A percentile compares a stretch with the other conserved stretches of the same genome.
These are phyloP conservation scores for Penaeus japonicus DNA, from an alignment of 1,140 invertebrate genomes.

Conservation along the genomic window DNA sequence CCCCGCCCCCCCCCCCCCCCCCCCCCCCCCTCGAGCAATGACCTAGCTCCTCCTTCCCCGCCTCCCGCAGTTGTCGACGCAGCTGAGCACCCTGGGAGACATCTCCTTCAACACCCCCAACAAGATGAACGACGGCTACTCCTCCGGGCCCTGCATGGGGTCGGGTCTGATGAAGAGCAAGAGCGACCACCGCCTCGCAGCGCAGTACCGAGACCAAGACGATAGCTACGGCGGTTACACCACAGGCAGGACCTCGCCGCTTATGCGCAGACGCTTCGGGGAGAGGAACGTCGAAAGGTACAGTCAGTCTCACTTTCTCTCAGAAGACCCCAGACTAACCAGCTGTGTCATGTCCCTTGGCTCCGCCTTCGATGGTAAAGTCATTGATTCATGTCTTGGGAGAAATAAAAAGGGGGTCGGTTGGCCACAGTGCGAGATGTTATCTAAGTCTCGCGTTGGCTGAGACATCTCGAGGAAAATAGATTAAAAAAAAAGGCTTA, in stretches of 20 bases:
- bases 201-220: constrained; percentile 87
- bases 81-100: constrained; percentile 86
- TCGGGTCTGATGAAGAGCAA: constrained; percentile 89
- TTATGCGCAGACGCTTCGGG: constrained; percentile 59
- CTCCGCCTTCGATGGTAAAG: too few species aligned
- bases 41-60: neutral
- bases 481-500: too few species aligned
- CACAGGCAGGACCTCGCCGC: constrained; percentile 56
- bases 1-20: too few species aligned
- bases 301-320: constrained; percentile 64
- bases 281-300: constrained; percentile 63
- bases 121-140: constrained; percentile 64
- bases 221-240: constrained; percentile 64
- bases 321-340: neutral
- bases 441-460: too few species aligned
- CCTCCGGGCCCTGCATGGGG: constrained; percentile 63
- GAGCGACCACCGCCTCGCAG: constrained; percentile 89
- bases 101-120: constrained; percentile 77
- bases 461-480: too few species aligned
- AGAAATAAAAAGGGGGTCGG: too few species aligned
- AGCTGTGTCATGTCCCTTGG: too few species aligned
- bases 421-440: too few species aligned
- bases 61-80: constrained; percentile 76
- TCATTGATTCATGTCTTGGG: neutral
- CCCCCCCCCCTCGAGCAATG: neutral